Conservation (phyloP, 2,888 invertebrate genomes). For the Drosophila stalkeri region DNA sequence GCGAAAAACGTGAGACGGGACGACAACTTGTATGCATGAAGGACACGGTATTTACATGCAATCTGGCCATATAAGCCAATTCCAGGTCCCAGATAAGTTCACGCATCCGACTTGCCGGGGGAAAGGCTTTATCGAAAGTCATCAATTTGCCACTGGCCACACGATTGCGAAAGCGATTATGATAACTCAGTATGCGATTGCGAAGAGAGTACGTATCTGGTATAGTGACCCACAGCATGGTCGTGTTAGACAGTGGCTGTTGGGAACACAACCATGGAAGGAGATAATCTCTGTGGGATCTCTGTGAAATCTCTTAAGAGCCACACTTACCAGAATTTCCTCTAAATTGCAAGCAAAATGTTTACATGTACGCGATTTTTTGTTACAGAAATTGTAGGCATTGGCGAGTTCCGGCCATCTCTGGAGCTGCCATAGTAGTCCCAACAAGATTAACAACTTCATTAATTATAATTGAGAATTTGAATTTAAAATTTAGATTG, state of each 20-base stretch:
- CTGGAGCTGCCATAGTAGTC: background rate
- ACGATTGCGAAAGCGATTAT: conserved; percentile 43
- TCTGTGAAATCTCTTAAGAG: background rate
- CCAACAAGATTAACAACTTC: background rate
- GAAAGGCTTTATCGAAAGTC: conserved; percentile 20
- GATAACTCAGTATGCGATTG: conserved; percentile 1
- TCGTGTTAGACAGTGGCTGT: background rate
- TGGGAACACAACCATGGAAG: background rate
- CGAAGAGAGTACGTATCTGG: conserved; percentile 50
- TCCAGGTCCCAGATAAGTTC: conserved; percentile 65
- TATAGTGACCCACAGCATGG: conserved; percentile 14
- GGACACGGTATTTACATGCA: conserved; percentile 53
- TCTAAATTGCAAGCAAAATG: background rate
- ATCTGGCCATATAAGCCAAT: conserved; percentile 55
- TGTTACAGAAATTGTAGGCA: background rate
- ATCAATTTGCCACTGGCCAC: conserved; percentile 48
- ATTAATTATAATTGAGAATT: background rate
- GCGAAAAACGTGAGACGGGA: conserved; percentile 47
- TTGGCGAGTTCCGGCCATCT: background rate
- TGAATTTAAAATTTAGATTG: background rate
- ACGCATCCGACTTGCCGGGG: conserved; percentile 57
- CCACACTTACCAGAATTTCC: background rate
- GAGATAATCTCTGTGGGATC: background rate
- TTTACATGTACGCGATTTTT: background rate
- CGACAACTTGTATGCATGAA: conserved; percentile 53